Conservation (phyloP, 2,888 invertebrate genomes). For the Lumbricus terrestris region DNA sequence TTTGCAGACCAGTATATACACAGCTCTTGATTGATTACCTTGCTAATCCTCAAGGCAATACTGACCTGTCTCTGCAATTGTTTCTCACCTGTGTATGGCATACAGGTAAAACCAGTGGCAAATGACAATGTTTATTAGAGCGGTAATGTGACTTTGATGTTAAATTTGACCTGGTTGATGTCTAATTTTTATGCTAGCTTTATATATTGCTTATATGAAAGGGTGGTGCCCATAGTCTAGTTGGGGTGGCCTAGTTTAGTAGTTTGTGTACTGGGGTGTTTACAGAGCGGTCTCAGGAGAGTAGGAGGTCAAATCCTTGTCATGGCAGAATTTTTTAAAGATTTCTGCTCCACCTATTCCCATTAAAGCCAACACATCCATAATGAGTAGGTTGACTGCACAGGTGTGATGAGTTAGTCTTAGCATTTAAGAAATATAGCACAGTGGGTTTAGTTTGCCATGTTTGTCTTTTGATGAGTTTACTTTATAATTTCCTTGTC, state of each 20-base stretch:
- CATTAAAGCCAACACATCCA: too few relatives aligned
- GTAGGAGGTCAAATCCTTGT: too few relatives aligned
- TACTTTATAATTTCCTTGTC: not conserved
- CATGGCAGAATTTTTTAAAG: too few relatives aligned
- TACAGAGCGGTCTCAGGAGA: too few relatives aligned
- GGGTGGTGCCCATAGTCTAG: too few relatives aligned
- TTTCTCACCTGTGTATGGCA: not conserved
- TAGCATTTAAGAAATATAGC: not conserved
- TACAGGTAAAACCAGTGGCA: not conserved
- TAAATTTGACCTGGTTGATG: not conserved
- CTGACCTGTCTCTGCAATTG: not conserved
- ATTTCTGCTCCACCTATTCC: too few relatives aligned
- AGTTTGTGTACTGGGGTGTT: too few relatives aligned
- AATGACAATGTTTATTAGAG: conserved; percentile 5
- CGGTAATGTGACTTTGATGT: not conserved
- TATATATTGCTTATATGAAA: not conserved
- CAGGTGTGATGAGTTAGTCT: too few relatives aligned
- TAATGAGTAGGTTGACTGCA: too few relatives aligned
- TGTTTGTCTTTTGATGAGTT: not conserved
- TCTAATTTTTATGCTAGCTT: not conserved
- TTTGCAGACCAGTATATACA: not conserved
- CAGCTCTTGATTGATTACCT: not conserved
- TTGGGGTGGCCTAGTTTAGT: too few relatives aligned
- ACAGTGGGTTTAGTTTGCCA: not conserved
- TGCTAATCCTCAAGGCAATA: not conserved